Conservation (phyloP, 1,140 invertebrate species). For the Portunus trituberculatus region DNA sequence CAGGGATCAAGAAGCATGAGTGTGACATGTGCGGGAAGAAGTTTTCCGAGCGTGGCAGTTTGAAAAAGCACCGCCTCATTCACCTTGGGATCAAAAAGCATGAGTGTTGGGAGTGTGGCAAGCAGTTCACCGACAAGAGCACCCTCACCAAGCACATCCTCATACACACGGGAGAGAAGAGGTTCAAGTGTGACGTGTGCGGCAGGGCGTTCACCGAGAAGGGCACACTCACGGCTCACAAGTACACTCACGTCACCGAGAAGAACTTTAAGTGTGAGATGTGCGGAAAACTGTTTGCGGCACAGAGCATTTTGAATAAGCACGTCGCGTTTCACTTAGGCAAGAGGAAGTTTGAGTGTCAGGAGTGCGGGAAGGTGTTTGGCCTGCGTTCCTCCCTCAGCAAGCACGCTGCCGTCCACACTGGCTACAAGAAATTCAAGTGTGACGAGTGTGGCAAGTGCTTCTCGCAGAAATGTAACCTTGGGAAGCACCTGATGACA, state of each 20-base stretch:
- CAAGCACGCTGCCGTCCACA: not conserved
- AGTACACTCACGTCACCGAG: no score
- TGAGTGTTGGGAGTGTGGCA: conserved; percentile 13
- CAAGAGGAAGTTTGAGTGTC: no score
- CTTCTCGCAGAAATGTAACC: not conserved
- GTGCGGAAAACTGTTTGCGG: no score
- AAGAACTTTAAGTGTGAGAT: no score
- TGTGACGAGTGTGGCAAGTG: conserved; percentile 35
- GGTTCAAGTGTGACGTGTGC: not conserved
- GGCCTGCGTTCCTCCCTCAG: not conserved
- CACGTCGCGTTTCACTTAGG: no score
- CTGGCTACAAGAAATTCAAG: not conserved
- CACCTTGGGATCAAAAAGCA: not conserved
- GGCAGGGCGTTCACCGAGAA: no score
- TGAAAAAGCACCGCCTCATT: not conserved
- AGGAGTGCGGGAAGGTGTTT: not conserved
- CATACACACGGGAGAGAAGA: no score
- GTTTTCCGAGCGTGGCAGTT: not conserved
- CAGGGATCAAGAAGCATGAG: not conserved
- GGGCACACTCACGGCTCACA: no score
- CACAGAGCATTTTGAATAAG: no score
- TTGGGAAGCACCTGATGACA: not conserved
- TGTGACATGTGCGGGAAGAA: conserved; percentile 30
- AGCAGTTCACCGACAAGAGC: no score
- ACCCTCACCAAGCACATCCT: no score